Base-by-base conservation (phyloP, 2,888 invertebrate genomes). In the Polydrusus cervinus region DNA sequence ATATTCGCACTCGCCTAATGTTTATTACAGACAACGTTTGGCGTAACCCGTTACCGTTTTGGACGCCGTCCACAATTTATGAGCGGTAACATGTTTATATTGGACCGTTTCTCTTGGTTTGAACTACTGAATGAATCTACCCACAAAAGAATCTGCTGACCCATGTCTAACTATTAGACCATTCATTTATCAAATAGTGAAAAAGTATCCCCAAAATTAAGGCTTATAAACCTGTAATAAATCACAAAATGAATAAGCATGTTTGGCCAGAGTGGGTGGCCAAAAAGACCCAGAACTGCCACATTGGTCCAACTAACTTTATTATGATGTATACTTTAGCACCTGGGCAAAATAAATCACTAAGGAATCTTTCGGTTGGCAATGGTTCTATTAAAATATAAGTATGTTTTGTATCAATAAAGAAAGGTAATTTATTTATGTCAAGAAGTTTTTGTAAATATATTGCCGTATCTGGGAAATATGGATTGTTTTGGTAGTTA, bases 251-350 rank as follows among this genome's bases (percentile, higher is more conserved):
- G 71, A 75, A 68, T 71, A 75, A 68, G 71, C 75, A 71, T 71
- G 71, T 75, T 75, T 71, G 71, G 61, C 71, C 57, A 57, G 38
- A 64, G 68, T 75, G 75, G 75, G 75, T 75, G 75, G 75, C 65
- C 75, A 45, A 45, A 53, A 16, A 53, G 65, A 53, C 53, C 64
- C 65, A 65, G 16, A 43, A 62, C 34, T 71, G 71, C 62, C 71
- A 71, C 30, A 45, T 45, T 18, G 49, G 49, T 9, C 18, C 51
- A 66, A 60, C 51, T 34, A 47, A 69, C 69, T 69, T 71, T 62
- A 71, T 71, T 71, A 71, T 71, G 25, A 60, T 62, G 25, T 71
- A 62, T 62, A 62, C 62, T 62, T 71, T 62, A 16, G 71, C 71
- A 71, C 62, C 71, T 71, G 71, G 71, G 38, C 40, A 20, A 53